Conservation (phyloP, 2,797 vertebrate species). For the Podargus strigoides region DNA sequence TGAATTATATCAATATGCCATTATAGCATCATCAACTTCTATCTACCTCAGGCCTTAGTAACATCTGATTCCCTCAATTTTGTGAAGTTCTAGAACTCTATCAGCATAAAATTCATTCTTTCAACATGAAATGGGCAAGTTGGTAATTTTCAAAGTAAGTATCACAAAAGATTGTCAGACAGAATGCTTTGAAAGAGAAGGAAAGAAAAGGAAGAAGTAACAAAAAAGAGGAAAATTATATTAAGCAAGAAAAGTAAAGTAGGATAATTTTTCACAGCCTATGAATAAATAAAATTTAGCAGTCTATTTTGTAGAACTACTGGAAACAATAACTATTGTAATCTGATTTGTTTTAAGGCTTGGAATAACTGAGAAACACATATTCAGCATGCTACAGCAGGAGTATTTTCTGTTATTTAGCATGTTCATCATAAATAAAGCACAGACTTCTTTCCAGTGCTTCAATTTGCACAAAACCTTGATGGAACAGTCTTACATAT, state of each 20-base stretch:
- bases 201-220: neutral
- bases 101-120: neutral
- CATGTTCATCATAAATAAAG: neutral
- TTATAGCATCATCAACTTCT: neutral
- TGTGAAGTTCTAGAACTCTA: neutral
- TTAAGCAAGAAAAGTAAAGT: neutral
- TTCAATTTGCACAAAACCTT: neutral
- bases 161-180: neutral
- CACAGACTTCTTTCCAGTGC: neutral
- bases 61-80: neutral
- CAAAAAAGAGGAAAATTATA: neutral
- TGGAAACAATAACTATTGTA: neutral
- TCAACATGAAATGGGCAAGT: neutral
- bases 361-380: neutral
- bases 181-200: neutral
- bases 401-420: neutral
- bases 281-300: neutral
- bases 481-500: neutral
- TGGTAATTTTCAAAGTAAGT: neutral
- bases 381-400: neutral
- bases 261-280: neutral
- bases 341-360: neutral
- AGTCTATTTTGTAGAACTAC: neutral
- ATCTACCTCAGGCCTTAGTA: neutral
- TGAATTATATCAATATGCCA: neutral